These are phyloP conservation scores for Ctenopoma kingsleyae DNA, from an alignment of 2,797 vertebrate genomes.

Conservation along the genomic window DNA sequence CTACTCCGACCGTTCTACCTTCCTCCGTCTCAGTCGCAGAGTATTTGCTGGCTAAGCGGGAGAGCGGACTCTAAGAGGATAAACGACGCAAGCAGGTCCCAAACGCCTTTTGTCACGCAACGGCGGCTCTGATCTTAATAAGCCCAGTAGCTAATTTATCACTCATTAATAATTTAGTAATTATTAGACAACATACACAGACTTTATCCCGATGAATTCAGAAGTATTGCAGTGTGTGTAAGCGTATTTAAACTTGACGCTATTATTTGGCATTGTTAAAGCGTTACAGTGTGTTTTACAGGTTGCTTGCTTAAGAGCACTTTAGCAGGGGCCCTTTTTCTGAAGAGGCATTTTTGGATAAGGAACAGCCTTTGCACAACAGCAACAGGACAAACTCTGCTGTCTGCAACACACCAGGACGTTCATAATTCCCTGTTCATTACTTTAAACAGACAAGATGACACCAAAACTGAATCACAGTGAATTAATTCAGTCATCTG, in stretches of 20 bases:
- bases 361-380: not conserved
- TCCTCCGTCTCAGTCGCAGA: slow-evolving; percentile 56
- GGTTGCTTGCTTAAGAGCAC: slow-evolving; percentile 44
- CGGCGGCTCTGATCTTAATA: slow-evolving; percentile 60
- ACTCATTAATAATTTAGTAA: slow-evolving; percentile 18
- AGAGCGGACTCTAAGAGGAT: slow-evolving; percentile 82
- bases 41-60: slow-evolving; percentile 77
- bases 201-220: not conserved
- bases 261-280: slow-evolving; percentile 2
- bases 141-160: slow-evolving; percentile 53
- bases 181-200: not conserved
- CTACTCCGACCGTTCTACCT: slow-evolving; percentile 28
- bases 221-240: not conserved
- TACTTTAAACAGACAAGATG: not conserved
- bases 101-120: slow-evolving; percentile 84
- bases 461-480: slow-evolving; percentile 15
- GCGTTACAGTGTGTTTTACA: not conserved
- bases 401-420: not conserved
- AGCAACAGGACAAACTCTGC: not conserved
- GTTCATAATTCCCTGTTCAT: slow-evolving; percentile 3
- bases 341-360: slow-evolving; percentile 2
- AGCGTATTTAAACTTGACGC: not conserved
- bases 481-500: slow-evolving; percentile 23
- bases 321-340: slow-evolving; percentile 9
- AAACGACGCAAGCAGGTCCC: slow-evolving; percentile 72